These are phyloP conservation scores for Struthidea cinerea DNA, from an alignment of 2,113 vertebrate species.

Conservation along the genomic window DNA sequence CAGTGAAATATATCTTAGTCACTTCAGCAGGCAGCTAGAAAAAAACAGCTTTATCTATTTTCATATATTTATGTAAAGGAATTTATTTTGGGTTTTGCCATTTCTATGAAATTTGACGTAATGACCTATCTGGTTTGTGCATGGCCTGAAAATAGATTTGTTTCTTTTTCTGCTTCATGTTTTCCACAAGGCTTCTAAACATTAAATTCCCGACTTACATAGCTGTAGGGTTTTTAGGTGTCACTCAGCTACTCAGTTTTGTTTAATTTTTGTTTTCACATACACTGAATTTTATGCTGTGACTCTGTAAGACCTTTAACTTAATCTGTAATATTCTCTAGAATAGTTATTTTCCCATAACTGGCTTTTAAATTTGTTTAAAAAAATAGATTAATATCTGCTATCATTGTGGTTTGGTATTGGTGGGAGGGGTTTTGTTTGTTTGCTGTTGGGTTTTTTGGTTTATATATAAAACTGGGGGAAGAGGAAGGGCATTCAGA, in stretches of 20 bases:
- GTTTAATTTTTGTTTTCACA: background rate
- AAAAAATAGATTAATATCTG: background rate
- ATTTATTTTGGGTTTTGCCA: background rate
- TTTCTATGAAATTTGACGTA: background rate
- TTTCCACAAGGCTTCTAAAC: background rate
- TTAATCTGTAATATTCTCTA: background rate
- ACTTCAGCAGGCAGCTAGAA: background rate
- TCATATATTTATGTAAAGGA: background rate
- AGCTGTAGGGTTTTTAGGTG: background rate
- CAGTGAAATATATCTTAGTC: background rate
- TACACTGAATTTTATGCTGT: background rate
- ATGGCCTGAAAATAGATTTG: background rate
- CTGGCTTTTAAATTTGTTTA: background rate
- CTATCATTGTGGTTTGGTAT: background rate
- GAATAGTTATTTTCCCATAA: background rate
- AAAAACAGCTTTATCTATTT: background rate
- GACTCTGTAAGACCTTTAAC: background rate
- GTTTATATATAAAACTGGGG: background rate
- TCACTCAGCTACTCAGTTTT: background rate
- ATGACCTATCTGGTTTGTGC: background rate
- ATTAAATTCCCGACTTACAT: background rate
- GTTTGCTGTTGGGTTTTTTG: background rate
- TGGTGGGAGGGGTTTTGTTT: rapidly evolving
- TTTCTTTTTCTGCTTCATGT: background rate
- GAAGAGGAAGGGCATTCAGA: background rate